Base-by-base conservation (phyloP, 1,140 invertebrate species). In the Berghia stephanieae region DNA sequence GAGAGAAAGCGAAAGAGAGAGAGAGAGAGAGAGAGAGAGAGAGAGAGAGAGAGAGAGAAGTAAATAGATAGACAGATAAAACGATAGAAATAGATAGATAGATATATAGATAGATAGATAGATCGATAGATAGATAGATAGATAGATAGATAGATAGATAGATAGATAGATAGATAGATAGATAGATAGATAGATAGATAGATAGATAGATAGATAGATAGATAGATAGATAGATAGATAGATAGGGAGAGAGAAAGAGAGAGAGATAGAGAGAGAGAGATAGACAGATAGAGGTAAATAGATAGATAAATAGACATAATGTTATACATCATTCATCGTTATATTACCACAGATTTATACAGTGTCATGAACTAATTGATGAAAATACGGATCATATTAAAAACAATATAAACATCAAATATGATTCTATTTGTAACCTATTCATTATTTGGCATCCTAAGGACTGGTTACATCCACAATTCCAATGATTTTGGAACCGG, bases 31-130 rank as follows among this genome's bases (percentile, higher is more conserved):
- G 21, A 24, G 5, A 31, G 57, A 18, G 8, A 6, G 57, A n/a
- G 6, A 60, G 16, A 27, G 16, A 60, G 16, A 60, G 16, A 27
- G 16, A 27, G 16, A 27, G 16, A 60, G 16, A 60, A 10, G 24
- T 16, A 27, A n/a, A 57, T 57, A 57, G 55, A 57, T 57, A 57
- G 55, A 57, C 31, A 57, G 55, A 57, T 57, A 57, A 31, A 57
- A 24, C n/a, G 55, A 57, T 57, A 57, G 55, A 57, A 6, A 5
- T 6, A 57, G n/a, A 57, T 6, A 8, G 5, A 8, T 24, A 24
- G 21, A 24, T 8, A 31, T 18, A 18, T 13, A 6, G 57, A n/a
- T 6, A 60, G 16, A 27, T 60, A 60, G 16, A 60, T 60, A 27
- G 16, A 27, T 60, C 8, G 16, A 60, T 60, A 60, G 6, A 27